Evolutionary conservation across 2,797 vertebrate species (phyloP).

Genomic region (Glossophaga mutica): DNA sequence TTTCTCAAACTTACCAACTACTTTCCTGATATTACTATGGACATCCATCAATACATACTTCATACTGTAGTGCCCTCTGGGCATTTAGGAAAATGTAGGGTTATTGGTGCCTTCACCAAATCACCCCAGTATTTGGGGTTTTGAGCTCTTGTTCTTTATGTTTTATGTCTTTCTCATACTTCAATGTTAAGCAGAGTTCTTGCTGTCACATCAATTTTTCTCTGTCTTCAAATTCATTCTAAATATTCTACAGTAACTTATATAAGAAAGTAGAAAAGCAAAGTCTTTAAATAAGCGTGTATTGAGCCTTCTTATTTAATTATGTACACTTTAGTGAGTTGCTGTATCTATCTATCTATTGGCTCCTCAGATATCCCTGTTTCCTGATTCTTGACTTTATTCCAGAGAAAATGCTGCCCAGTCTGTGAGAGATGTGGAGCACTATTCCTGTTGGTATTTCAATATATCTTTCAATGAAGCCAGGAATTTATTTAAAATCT

Average conservation of each 20-base stretch:
- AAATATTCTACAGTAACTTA: background rate
- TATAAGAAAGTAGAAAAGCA: background rate
- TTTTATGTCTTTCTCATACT: background rate
- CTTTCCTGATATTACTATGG: background rate
- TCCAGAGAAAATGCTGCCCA: background rate
- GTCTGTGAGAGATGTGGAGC: background rate
- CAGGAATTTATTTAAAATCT: background rate
- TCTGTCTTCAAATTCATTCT: background rate
- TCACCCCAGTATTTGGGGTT: background rate
- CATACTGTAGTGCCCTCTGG: background rate
- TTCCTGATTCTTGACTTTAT: constrained; percentile 1
- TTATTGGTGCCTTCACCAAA: background rate
- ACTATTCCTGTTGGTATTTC: background rate
- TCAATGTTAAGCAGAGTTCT: background rate
- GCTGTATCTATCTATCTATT: background rate
- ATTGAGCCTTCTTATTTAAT: background rate
- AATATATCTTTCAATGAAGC: background rate
- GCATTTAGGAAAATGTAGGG: background rate
- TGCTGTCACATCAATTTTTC: background rate
- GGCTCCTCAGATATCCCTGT: background rate
- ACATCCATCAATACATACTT: background rate
- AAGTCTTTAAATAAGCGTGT: background rate
- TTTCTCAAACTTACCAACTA: background rate
- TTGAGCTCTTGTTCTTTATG: background rate
- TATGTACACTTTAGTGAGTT: background rate